Conservation (phyloP, 2,888 invertebrate genomes). For the Dicranocentrus wangi region DNA sequence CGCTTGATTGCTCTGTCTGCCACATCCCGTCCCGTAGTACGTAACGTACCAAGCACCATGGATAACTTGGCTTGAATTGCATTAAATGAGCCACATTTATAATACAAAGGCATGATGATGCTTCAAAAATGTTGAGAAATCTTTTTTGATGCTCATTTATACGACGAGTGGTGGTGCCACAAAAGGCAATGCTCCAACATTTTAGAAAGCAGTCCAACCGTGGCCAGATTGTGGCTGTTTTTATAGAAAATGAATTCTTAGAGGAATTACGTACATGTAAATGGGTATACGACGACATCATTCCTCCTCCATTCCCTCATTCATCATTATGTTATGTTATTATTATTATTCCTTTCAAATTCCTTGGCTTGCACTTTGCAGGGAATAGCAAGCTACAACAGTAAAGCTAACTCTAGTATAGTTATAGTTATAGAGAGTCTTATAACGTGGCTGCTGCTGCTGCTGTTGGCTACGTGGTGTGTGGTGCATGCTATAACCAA, state of each 20-base stretch:
- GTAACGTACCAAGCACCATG: conserved; percentile 24
- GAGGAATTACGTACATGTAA: conserved; percentile 37
- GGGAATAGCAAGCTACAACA: neutral
- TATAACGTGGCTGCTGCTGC: too few species aligned
- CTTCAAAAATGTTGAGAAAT: conserved; percentile 58
- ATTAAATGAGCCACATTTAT: conserved; percentile 13
- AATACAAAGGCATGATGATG: conserved; percentile 43
- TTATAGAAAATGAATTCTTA: conserved; percentile 43
- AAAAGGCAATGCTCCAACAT: conserved; percentile 54
- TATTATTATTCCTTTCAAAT: conserved; percentile 8
- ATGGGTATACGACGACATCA: conserved; percentile 27
- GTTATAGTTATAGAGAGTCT: neutral
- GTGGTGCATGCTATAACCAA: too few species aligned
- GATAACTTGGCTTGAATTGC: conserved; percentile 30
- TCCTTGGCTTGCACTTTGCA: neutral
- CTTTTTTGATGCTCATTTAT: conserved; percentile 45
- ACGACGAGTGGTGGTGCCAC: conserved; percentile 49
- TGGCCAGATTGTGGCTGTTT: conserved; percentile 58
- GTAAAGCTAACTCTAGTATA: neutral
- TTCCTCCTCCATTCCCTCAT: conserved; percentile 30
- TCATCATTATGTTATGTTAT: conserved; percentile 25
- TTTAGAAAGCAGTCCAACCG: conserved; percentile 64
- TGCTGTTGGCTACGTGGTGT: too few species aligned
- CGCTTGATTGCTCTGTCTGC: neutral
- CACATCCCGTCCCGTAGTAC: too few species aligned